Conservation (phyloP, 2,797 vertebrate species). For the Varecia variegata region DNA sequence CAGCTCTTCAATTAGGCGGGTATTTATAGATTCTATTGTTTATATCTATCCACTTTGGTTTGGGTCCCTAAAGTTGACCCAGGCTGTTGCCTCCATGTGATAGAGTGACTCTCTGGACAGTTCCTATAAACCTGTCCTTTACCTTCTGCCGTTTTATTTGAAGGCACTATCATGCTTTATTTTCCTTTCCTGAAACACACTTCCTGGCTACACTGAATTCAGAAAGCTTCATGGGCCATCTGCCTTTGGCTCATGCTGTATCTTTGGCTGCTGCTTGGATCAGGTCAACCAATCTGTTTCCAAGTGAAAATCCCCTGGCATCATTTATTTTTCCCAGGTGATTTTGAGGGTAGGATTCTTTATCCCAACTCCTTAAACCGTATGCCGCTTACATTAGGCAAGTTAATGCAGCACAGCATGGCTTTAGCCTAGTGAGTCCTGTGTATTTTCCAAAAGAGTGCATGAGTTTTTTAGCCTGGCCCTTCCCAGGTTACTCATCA, state of each 20-base stretch:
- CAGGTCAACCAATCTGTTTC: background rate
- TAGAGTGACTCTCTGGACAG: background rate
- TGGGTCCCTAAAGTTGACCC: background rate
- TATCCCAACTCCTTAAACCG: background rate
- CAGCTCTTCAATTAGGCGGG: background rate
- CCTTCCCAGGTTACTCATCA: background rate
- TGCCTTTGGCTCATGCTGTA: background rate
- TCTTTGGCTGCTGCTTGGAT: background rate
- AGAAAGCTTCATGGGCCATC: background rate
- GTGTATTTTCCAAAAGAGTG: background rate
- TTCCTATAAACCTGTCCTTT: background rate
- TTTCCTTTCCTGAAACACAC: background rate
- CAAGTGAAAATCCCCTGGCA: background rate
- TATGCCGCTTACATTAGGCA: too few species aligned
- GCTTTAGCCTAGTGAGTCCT: conserved; percentile 15
- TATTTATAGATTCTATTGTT: background rate
- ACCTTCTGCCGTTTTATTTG: background rate
- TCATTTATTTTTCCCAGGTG: background rate
- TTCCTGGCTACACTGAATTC: background rate
- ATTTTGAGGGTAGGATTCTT: background rate
- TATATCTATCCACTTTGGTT: background rate
- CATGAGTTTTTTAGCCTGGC: background rate
- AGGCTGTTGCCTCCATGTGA: background rate
- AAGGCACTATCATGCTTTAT: background rate
- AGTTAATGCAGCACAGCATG: background rate